These are phyloP conservation scores for Cryptocephalus primarius DNA, from an alignment of 2,888 invertebrate species.

Conservation along the genomic window DNA sequence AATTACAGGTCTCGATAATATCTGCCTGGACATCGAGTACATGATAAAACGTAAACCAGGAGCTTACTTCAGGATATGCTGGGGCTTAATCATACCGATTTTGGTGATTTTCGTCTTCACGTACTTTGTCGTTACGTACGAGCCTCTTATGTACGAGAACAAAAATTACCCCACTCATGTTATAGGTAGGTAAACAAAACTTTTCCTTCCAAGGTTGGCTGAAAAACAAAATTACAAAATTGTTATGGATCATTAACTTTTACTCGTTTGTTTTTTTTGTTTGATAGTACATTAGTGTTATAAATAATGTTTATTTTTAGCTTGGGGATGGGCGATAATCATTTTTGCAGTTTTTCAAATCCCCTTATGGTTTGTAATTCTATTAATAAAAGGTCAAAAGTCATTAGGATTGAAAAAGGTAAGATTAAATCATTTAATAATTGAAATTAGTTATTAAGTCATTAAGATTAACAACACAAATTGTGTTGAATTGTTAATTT, in stretches of 20 bases:
- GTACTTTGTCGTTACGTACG: conserved; percentile 53
- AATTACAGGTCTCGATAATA: conserved; percentile 46
- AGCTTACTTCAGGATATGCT: conserved; percentile 69
- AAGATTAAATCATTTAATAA: neutral
- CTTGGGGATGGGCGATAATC: conserved; percentile 34
- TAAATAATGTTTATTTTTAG: conserved; percentile 23
- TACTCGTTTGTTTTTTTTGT: neutral
- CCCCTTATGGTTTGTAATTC: conserved; percentile 15
- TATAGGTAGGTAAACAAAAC: conserved; percentile 1
- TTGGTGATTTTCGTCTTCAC: conserved; percentile 59
- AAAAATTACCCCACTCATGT: conserved; percentile 2
- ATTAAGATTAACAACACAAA: too few species aligned
- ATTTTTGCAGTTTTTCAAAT: conserved; percentile 16
- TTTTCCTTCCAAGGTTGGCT: too few species aligned
- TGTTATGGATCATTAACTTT: too few species aligned
- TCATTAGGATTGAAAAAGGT: conserved; percentile 1
- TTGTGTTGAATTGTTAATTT: too few species aligned
- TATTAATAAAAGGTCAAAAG: conserved; percentile 5
- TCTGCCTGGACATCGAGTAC: conserved; percentile 65
- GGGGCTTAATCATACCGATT: conserved; percentile 62
- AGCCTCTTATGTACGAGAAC: conserved; percentile 49
- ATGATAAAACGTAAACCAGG: conserved; percentile 62
- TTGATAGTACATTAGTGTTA: neutral
- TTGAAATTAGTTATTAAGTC: too few species aligned
- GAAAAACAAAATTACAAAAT: neutral